These are phyloP conservation scores for Laothoe populi DNA, from an alignment of 2,888 invertebrate genomes.

Conservation along the genomic window DNA sequence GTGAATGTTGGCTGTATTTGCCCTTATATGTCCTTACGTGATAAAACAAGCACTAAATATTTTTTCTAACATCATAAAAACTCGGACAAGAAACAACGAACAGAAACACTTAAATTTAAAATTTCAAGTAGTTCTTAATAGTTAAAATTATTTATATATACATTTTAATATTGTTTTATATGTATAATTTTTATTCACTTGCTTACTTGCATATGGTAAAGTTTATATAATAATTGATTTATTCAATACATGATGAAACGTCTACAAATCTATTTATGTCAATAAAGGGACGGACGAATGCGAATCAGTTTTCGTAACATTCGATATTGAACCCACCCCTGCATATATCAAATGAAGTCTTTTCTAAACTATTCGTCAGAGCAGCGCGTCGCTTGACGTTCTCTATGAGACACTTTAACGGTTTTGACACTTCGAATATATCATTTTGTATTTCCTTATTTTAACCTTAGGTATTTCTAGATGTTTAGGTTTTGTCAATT, in stretches of 20 bases:
- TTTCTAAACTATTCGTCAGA: slow-evolving; percentile 78
- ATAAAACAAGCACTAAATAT: too few species aligned
- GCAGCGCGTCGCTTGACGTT: slow-evolving; percentile 73
- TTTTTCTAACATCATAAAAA: too few species aligned
- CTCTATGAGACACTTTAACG: slow-evolving; percentile 43
- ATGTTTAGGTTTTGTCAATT: neutral
- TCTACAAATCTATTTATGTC: slow-evolving; percentile 62
- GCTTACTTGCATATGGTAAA: neutral
- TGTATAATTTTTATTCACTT: neutral
- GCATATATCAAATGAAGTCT: slow-evolving; percentile 79
- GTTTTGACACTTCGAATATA: slow-evolving; percentile 48
- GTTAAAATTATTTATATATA: too few species aligned
- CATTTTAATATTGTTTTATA: neutral
- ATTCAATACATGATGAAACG: slow-evolving; percentile 59
- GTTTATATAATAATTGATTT: slow-evolving; percentile 50
- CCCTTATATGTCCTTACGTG: too few species aligned
- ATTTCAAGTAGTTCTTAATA: too few species aligned
- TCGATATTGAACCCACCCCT: slow-evolving; percentile 68
- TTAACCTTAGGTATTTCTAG: neutral
- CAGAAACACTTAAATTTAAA: too few species aligned
- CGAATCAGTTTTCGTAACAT: slow-evolving; percentile 55
- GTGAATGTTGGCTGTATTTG: too few species aligned
- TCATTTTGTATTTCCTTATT: slow-evolving; percentile 33
- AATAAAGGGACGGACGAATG: slow-evolving; percentile 52
- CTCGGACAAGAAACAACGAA: too few species aligned